Base-by-base conservation (phyloP, 2,888 invertebrate genomes). In the Arrhopalites spinosus region DNA sequence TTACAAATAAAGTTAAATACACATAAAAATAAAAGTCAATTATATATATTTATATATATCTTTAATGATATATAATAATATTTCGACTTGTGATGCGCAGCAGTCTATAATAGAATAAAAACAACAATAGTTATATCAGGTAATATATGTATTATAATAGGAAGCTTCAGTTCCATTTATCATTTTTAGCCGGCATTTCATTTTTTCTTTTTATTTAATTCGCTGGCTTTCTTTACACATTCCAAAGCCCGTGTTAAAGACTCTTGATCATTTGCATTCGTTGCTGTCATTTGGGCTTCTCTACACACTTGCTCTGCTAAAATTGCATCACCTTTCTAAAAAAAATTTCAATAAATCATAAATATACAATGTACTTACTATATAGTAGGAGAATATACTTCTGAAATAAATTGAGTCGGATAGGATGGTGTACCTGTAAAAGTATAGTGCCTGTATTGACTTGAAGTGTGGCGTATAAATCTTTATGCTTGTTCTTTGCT, bases 401-500 rank as follows among this genome's bases (percentile, higher is more conserved):
- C 15, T 45, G n/a, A n/a, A n/a, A n/a, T n/a, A n/a, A n/a, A n/a
- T n/a, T n/a, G n/a, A n/a, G n/a, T n/a, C n/a, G n/a, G n/a, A n/a
- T n/a, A n/a, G n/a, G n/a, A n/a, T 45, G 7, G 15, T 45, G 45
- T 15, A 80, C 81, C 80, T 80, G 80, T 17, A 81, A 59, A 64
- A 81, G 77, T 47, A 83, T 27, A 63, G 80, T 83, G 30, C 81
- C 82, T 11, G 78, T 78, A 72, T 81, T 83, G 8, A 83, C 77
- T 63, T 73, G 69, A 30, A 83, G 78, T 0, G 78, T 79, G 13
- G 81, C 77, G 68, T 80, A 79, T 13, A 83, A 63, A 66, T 73
- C 47, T 17, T 77, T 75, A 63, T 81, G 78, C 27, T 81, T 81
- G 63, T 81, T 80, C 27, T 75, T 69, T 11, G 74, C 68, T 1